These are phyloP conservation scores for Mongoloraphidia duomilia DNA, from an alignment of 2,888 invertebrate genomes.

Conservation along the genomic window DNA sequence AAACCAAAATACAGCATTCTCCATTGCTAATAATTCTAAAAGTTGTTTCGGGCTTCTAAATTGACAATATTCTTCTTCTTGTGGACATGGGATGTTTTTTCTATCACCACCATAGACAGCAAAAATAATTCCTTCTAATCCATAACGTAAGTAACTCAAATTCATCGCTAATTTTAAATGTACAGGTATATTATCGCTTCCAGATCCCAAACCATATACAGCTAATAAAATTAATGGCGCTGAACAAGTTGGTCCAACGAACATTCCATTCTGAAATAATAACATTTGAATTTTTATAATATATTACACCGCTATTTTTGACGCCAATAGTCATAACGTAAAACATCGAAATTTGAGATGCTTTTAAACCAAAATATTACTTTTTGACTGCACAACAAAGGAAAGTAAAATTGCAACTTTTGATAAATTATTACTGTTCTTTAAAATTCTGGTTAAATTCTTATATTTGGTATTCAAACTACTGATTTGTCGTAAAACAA, in stretches of 20 bases:
- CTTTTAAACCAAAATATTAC: too few species aligned
- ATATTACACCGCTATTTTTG: not conserved
- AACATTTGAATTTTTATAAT: slow-evolving; percentile 3
- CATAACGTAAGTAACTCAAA: slow-evolving; percentile 68
- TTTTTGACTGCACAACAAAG: too few species aligned
- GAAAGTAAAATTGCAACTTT: not conserved
- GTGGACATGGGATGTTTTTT: slow-evolving; percentile 57
- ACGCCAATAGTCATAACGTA: too few species aligned
- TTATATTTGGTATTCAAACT: too few species aligned
- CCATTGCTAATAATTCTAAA: slow-evolving; percentile 60
- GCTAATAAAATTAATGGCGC: slow-evolving; percentile 83
- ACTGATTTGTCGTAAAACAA: too few species aligned
- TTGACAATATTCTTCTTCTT: slow-evolving; percentile 55
- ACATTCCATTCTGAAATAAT: slow-evolving; percentile 62
- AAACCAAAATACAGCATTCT: slow-evolving; percentile 49
- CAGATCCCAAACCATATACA: slow-evolving; percentile 75
- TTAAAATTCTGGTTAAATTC: too few species aligned
- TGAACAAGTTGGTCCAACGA: slow-evolving; percentile 72
- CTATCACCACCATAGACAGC: slow-evolving; percentile 69
- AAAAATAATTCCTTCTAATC: slow-evolving; percentile 65
- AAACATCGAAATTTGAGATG: too few species aligned
- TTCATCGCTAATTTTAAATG: slow-evolving; percentile 70
- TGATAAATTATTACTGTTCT: not conserved
- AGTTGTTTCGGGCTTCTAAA: slow-evolving; percentile 61
- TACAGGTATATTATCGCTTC: slow-evolving; percentile 44